phyloP scores from a whole-genome alignment of 2,888 invertebrate genomes.

The Watsonalla cultraria region DNA sequence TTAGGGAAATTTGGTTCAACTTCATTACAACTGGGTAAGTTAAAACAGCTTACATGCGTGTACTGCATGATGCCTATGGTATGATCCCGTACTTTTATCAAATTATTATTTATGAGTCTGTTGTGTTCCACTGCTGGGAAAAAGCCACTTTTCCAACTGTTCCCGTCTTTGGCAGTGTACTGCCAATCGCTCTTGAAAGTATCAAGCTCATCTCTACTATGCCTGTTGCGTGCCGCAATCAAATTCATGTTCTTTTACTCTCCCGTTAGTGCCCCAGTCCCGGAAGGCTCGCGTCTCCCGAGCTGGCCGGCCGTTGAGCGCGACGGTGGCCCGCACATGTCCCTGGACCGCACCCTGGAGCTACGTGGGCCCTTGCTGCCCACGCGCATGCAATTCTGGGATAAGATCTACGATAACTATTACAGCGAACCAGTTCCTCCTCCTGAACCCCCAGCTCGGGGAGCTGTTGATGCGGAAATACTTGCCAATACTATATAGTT shows the following conservation, averaged over 20 bases:
- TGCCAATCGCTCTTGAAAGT: no score
- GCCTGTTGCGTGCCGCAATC: neutral
- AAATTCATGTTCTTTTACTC: neutral
- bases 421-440: slow-evolving; percentile 32
- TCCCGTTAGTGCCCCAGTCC: slow-evolving; percentile 30
- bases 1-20: slow-evolving; percentile 37
- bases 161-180: no score
- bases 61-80: neutral
- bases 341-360: slow-evolving; percentile 22
- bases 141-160: no score
- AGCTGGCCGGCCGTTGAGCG: slow-evolving; percentile 31
- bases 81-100: no score
- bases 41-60: neutral
- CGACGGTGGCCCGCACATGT: slow-evolving; percentile 34
- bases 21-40: slow-evolving; percentile 42
- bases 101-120: no score
- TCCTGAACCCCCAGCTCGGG: slow-evolving; percentile 5
- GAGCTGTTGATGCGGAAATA: no score
- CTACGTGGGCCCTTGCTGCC: slow-evolving; percentile 23
- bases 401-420: slow-evolving; percentile 34
- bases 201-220: no score
- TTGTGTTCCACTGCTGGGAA: no score
- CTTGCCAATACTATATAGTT: no score
- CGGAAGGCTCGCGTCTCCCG: slow-evolving; percentile 23
- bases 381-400: slow-evolving; percentile 33